Percentiles rank a stretch among this genome's conserved stretches.
Evolutionary conservation across 2,888 invertebrate genomes (phyloP).

Genomic region (Stictocephala bisonia): DNA sequence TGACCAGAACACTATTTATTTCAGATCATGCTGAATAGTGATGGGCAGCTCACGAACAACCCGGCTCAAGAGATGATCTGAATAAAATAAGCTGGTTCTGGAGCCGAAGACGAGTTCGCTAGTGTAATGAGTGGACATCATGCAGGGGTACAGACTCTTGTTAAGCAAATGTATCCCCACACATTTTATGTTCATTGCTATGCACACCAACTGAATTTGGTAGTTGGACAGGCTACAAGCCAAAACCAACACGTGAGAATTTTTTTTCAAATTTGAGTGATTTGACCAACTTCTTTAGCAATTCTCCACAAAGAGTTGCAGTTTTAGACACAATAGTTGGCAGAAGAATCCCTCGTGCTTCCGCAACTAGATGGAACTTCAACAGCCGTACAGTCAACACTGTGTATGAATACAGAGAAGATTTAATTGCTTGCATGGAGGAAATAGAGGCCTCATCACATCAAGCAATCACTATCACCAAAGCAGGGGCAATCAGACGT

Average conservation of each 20-base stretch:
- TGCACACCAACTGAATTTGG: conserved; percentile 54
- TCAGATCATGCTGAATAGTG: too few relatives aligned
- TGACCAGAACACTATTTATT: too few relatives aligned
- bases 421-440: conserved; percentile 57
- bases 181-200: conserved; percentile 51
- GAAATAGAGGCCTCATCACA: conserved; percentile 52
- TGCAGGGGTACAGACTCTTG: conserved; percentile 27
- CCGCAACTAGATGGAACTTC: conserved; percentile 29
- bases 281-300: conserved; percentile 53
- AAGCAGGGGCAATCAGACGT: conserved; percentile 26
- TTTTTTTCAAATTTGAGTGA: conserved; percentile 55
- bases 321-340: conserved; percentile 50
- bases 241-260: conserved; percentile 47
- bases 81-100: too few relatives aligned
- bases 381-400: conserved; percentile 17
- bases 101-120: too few relatives aligned
- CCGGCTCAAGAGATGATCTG: too few relatives aligned
- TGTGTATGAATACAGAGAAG: conserved; percentile 54
- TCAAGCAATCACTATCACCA: conserved; percentile 46
- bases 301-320: conserved; percentile 55
- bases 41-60: too few relatives aligned
- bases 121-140: conserved; percentile 45
- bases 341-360: conserved; percentile 4
- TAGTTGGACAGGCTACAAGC: conserved; percentile 48
- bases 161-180: conserved; percentile 2